phyloP scores from a whole-genome alignment of 2,888 invertebrate genomes.

The Phyllotreta striolata region DNA sequence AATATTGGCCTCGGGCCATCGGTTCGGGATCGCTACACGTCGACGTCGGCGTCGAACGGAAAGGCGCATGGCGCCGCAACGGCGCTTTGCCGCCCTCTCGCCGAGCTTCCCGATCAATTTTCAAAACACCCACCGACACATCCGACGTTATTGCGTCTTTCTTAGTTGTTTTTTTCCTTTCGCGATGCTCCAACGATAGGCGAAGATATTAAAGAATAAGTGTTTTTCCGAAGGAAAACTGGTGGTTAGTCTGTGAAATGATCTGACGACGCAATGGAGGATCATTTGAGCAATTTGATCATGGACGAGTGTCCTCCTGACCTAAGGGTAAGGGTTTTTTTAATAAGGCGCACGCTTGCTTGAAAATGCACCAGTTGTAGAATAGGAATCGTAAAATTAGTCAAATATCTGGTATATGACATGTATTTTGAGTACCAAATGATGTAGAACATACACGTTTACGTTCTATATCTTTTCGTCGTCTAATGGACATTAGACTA shows the following conservation, averaged over 20 bases:
- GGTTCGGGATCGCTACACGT: constrained; percentile 5
- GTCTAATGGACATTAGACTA: neutral
- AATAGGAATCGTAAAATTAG: neutral
- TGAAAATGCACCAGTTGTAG: too few relatives aligned
- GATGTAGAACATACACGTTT: too few relatives aligned
- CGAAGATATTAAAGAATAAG: constrained; percentile 4
- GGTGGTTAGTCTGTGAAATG: constrained; percentile 20
- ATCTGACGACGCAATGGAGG: constrained; percentile 48
- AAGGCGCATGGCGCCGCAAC: constrained; percentile 53
- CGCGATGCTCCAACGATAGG: neutral
- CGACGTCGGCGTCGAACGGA: constrained; percentile 11
- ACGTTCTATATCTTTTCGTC: too few relatives aligned
- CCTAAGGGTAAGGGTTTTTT: constrained; percentile 50
- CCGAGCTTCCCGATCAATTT: constrained; percentile 45
- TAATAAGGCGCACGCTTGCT: neutral
- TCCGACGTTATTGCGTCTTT: constrained; percentile 22
- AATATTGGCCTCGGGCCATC: constrained; percentile 24
- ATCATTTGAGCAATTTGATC: constrained; percentile 52
- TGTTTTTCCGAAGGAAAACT: constrained; percentile 3
- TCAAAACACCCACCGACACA: constrained; percentile 31
- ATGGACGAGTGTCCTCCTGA: constrained; percentile 58
- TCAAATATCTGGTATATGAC: too few relatives aligned
- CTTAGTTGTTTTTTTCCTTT: constrained; percentile 4
- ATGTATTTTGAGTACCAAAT: too few relatives aligned
- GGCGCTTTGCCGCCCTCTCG: constrained; percentile 47